Evolutionary conservation across 2,888 invertebrate species (phyloP).

Genomic region (Amblyjoppa proteus): DNA sequence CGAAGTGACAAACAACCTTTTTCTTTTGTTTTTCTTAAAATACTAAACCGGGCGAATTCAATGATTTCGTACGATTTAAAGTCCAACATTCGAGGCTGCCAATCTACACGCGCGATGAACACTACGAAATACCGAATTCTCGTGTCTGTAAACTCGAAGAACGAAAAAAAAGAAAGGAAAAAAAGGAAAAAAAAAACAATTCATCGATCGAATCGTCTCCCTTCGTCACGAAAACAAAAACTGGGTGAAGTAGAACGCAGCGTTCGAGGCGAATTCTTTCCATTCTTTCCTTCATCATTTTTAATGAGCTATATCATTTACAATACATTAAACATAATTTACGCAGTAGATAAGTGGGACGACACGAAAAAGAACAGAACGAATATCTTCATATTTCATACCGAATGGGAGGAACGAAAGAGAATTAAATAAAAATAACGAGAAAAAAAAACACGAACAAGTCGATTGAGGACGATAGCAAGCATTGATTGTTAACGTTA

Average conservation of each 20-base stretch:
- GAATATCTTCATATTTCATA: slow-evolving; percentile 49
- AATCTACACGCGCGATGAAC: background rate
- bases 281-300: slow-evolving; percentile 39
- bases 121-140: background rate
- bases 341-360: slow-evolving; percentile 50
- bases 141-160: background rate
- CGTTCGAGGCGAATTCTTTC: background rate
- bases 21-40: slow-evolving; percentile 12
- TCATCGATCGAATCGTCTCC: background rate
- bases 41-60: slow-evolving; percentile 5
- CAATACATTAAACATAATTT: slow-evolving; percentile 62
- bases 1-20: slow-evolving; percentile 35
- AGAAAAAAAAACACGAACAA: background rate
- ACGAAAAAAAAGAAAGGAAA: background rate
- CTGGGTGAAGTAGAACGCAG: background rate
- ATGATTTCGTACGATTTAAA: background rate
- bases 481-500: slow-evolving; percentile 28
- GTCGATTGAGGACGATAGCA: background rate
- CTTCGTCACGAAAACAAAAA: background rate
- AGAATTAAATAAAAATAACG: background rate
- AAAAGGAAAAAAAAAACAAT: background rate
- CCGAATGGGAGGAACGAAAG: slow-evolving; percentile 25
- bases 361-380: slow-evolving; percentile 36
- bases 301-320: slow-evolving; percentile 38
- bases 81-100: background rate